Base-by-base conservation (phyloP, 2,797 vertebrate genomes). In the Aldrovandia affinis region DNA sequence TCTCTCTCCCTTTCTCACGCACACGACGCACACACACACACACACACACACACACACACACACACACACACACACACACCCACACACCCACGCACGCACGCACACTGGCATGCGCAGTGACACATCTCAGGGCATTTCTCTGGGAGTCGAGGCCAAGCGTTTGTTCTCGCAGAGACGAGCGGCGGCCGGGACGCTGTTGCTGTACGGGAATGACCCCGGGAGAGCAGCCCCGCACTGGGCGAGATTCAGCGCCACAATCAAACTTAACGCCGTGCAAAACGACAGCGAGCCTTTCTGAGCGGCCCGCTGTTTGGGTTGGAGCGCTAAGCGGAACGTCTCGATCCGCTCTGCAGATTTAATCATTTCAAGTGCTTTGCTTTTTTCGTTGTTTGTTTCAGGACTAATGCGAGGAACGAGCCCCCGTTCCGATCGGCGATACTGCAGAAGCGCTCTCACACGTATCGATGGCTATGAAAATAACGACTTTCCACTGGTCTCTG, bases 111-210 rank as follows among this genome's bases (percentile, higher is more conserved):
- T 33, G 10, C n/a, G 55, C 55, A 86, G 87, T 80, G 80, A 61
- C 57, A 80, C 85, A 78, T 44, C 82, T 36, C 82, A 89, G 84
- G 89, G 88, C 90, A 92, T 87, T 88, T 90, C 91, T 91, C 89
- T 89, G 30, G n/a, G 59, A 30, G 28, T 78, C 22, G 30, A 55
- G 77, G 77, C 91, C 83, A 89, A 78, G 28, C 63, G 18, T 36
- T 44, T 39, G 36, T 75, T 61, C 82, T 78, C 36, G 50, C 18
- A 54, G 55, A 61, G 20, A 15, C 55, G 14, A n/a, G 57, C 12
- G 78, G 28, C 18, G n/a, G 73, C 73, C 61, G 33, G 52, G 33
- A 65, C 9, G 75, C 39, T 33, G 54, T 70, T 30, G 70, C 55
- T 36, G 44, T 57, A 50, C 65, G 59, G 61, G 42, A 33, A 79